Evolutionary conservation across 2,113 vertebrate species (phyloP), one percentile per base, ranked within the genome.

Genomic region (Heterotilapia buettikoferi): DNA sequence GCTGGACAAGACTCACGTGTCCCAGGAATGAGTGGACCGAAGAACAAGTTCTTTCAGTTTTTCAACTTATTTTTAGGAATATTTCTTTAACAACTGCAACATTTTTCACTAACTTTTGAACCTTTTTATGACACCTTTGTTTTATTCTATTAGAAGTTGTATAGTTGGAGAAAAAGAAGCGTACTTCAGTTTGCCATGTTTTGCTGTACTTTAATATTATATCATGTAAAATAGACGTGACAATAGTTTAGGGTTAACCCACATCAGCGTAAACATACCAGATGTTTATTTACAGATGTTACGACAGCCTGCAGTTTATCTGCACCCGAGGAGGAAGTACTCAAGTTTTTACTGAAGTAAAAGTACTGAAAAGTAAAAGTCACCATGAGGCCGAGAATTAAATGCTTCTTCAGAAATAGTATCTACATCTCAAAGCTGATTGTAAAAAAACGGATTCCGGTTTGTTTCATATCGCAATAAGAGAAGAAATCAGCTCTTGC

Each of bases 1-100:
- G 19, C 31, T 63, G 59, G 59, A 56, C 53, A 54, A 1, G 53
- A 36, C 61, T 36, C 31, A n/a, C 31, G 0, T 36, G 59, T 63
- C 59, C 59, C 18, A n/a, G 61, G 61, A 66, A 3, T 21, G 61
- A 38, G 31, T 66, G 61, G 18, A 38, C 61, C 18, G 6, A 38
- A 11, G 59, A 36, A 36, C 18, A 12, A 66, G 19, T 66, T 38
- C 10, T 66, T 66, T 36, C 61, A 38, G 10, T 66, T 38, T 31
- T 2, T n/a, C 3, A 38, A 66, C 2, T 38, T 66, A 7, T 1
- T 38, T 38, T 38, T n/a, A n/a, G 61, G 1, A 66, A n/a, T 38
- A 38, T 66, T 66, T 66, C 18, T 66, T 0, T 66, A 66, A 36
- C 1, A 0, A 66, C 31, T 36, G 18, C 18, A 36, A 36, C 31